Evolutionary conservation across 2,888 invertebrate species (phyloP), one percentile per base, ranked within the genome.

Genomic region (Tetropium fuscum): DNA sequence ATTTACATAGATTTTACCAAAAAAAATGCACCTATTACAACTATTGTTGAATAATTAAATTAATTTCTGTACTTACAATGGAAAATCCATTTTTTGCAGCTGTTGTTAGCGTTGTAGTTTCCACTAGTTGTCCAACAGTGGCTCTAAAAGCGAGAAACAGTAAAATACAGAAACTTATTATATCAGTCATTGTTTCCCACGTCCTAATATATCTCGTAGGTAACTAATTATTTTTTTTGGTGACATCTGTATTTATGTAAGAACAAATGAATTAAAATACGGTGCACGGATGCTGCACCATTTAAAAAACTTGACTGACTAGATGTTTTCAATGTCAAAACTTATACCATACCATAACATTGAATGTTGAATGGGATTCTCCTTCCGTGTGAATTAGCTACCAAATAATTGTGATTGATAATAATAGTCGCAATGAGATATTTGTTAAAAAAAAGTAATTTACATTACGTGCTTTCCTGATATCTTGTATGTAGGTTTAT

Each of bases 231-330:
- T n/a, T 16, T 44, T 27, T 36, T 44, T 8, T 11, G n/a, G 6
- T 27, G 11, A 44, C n/a, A n/a, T 44, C 11, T 44, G 27, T 7
- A 25, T 43, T 43, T 44, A 44, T 44, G 44, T 44, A 44, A 11
- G 5, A 13, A 2, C 15, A 15, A 16, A 16, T 44, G n/a, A 44
- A 44, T 30, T 30, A n/a, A 25, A 43, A 4, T 16, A 44, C 27
- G 16, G 27, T 44, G 27, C 44, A 27, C 27, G 27, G 27, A 44
- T 44, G 13, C 10, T 27, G 44, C 1, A 44, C 44, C 16, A 44
- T 25, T 44, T 44, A 25, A 44, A 27, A 19, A 13, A 15, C 8
- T 43, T 44, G n/a, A 16, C n/a, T 15, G 15, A n/a, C 13, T 34
- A 34, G 34, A 2, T 34, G 13, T 1, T 25, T 44, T 44, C 44